Conservation (phyloP, 2,888 invertebrate genomes). For the Galerucella nymphaeae region DNA sequence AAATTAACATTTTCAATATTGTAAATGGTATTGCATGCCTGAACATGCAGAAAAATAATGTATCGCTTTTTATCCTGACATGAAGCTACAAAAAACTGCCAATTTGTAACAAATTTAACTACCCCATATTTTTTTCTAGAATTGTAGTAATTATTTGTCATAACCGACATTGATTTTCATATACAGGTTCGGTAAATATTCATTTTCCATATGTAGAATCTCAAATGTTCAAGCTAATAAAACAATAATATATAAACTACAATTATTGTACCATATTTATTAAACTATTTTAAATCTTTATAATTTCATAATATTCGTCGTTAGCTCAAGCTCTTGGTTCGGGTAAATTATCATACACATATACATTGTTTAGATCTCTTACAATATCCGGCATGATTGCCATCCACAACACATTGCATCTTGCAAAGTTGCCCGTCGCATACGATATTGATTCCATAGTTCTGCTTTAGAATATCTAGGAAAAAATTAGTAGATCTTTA, state of each 20-base stretch:
- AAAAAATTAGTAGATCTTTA: neutral
- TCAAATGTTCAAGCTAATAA: too few species aligned
- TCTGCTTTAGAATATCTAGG: neutral
- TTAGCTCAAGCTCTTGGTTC: too few species aligned
- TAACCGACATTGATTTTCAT: neutral
- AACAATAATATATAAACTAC: too few species aligned
- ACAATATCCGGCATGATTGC: conserved; percentile 19
- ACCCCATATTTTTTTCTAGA: neutral
- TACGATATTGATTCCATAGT: neutral
- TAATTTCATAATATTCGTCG: neutral
- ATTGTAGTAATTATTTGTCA: neutral
- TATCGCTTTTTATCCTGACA: neutral
- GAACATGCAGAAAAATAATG: neutral
- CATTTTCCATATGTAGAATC: neutral
- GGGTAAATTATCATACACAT: conserved; percentile 2
- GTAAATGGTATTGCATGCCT: neutral
- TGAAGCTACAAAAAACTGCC: neutral
- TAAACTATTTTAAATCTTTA: neutral
- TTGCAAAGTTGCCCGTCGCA: conserved; percentile 10
- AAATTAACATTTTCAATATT: conserved; percentile 24
- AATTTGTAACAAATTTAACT: neutral
- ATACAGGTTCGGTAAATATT: neutral
- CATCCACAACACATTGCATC: conserved; percentile 12
- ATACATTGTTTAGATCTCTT: neutral
- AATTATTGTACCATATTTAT: neutral